phyloP scores from a whole-genome alignment of 2,888 invertebrate species.

The Nemotelus nigrinus region DNA sequence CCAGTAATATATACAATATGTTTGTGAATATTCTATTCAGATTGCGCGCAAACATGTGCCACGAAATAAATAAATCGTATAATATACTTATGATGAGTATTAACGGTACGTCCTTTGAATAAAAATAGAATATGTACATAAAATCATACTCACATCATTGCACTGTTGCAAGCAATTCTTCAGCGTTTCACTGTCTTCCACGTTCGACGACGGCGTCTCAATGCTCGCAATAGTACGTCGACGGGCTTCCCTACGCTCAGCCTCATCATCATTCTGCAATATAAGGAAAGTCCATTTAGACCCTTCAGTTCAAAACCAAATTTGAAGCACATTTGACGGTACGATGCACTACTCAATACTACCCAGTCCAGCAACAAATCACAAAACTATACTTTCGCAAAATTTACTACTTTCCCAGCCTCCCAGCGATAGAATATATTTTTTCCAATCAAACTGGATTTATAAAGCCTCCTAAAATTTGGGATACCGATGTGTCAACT shows the following conservation, averaged over 20 bases:
- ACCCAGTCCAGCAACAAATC: background rate
- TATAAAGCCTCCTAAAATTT: background rate
- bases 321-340: background rate
- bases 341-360: background rate
- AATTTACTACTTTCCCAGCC: no score
- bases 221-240: constrained; percentile 55
- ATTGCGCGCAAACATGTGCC: no score
- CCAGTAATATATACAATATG: no score
- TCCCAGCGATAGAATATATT: no score
- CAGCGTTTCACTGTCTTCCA: constrained; percentile 73
- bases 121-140: no score
- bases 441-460: background rate
- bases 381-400: background rate
- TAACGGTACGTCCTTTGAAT: no score
- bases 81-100: no score
- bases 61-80: no score
- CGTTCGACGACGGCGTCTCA: constrained; percentile 53
- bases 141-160: constrained; percentile 71
- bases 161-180: constrained; percentile 81
- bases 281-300: background rate
- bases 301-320: background rate
- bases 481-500: constrained; percentile 27
- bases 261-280: constrained; percentile 70
- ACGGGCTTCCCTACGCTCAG: constrained; percentile 67
- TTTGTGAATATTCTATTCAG: no score